Conservation (phyloP, 2,888 invertebrate species). For the Petrolisthes manimaculis region DNA sequence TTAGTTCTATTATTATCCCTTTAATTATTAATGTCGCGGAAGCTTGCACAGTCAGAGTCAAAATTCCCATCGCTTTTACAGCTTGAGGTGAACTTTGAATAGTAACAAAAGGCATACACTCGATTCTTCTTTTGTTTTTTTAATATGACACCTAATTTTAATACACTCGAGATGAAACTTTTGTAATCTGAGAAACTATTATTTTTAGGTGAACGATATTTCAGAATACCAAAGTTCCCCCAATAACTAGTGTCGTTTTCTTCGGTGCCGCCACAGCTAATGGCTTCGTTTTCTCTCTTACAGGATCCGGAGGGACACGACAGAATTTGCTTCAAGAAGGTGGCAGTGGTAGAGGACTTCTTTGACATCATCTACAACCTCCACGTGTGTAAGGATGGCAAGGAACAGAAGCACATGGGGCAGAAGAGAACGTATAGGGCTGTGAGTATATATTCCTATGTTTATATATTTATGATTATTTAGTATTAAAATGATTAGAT, state of each 20-base stretch:
- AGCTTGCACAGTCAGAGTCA: too few relatives aligned
- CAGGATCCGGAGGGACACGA: constrained; percentile 66
- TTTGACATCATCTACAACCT: constrained; percentile 96
- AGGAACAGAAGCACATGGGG: constrained; percentile 86
- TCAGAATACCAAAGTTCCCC: too few relatives aligned
- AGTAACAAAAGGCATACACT: too few relatives aligned
- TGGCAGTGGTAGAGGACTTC: constrained; percentile 97
- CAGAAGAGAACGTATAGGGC: constrained; percentile 96
- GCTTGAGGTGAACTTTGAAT: too few relatives aligned
- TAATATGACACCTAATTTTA: too few relatives aligned
- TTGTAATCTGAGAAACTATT: too few relatives aligned
- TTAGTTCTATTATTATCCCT: too few relatives aligned
- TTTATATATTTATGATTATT: not conserved
- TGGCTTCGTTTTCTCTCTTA: constrained; percentile 49
- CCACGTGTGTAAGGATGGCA: constrained; percentile 76
- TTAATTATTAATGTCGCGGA: too few relatives aligned
- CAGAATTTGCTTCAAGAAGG: constrained; percentile 81
- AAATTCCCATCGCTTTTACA: too few relatives aligned
- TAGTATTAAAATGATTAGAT: not conserved
- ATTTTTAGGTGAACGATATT: too few relatives aligned
- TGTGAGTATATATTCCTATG: constrained; percentile 81
- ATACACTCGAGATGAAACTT: too few relatives aligned
- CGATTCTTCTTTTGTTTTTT: too few relatives aligned
- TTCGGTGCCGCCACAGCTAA: not conserved
- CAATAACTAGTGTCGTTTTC: constrained; percentile 26